Evolutionary conservation across 2,888 invertebrate species (phyloP).

Genomic region (Aleiodes testaceus): DNA sequence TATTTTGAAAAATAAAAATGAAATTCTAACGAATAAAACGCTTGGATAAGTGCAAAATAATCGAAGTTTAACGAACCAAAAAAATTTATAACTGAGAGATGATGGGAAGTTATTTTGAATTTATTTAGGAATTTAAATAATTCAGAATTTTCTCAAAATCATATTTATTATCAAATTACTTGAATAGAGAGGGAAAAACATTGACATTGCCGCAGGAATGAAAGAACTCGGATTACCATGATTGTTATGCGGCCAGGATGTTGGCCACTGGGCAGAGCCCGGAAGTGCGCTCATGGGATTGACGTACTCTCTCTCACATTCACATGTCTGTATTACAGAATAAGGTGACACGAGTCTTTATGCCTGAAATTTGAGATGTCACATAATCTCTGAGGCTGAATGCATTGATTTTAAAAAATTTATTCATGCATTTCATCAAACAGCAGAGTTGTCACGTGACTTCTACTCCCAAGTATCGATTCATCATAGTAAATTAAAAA

Average conservation of each 20-base stretch:
- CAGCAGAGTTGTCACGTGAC: too few species aligned
- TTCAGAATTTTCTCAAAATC: background rate
- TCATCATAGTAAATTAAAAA: background rate
- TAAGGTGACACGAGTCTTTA: background rate
- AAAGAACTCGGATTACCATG: constrained; percentile 22
- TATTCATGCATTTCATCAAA: background rate
- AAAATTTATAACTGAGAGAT: background rate
- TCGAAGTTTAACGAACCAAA: constrained; percentile 10
- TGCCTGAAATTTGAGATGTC: constrained; percentile 19
- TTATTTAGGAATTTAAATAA: background rate
- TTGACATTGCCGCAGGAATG: background rate
- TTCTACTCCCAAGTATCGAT: background rate
- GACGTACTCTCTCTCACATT: background rate
- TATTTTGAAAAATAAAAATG: background rate
- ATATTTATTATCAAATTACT: background rate
- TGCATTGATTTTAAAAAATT: background rate
- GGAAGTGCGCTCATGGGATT: constrained; percentile 22
- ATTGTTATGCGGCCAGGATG: constrained; percentile 31
- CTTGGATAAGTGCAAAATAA: constrained; percentile 14
- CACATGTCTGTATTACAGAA: background rate
- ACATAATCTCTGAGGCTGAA: background rate
- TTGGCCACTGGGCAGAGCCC: constrained; percentile 27
- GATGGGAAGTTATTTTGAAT: too few species aligned
- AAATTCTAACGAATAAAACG: constrained; percentile 16
- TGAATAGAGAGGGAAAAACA: background rate